These are phyloP conservation scores for Heterotis niloticus DNA, from an alignment of 2,113 vertebrate species.

Conservation along the genomic window DNA sequence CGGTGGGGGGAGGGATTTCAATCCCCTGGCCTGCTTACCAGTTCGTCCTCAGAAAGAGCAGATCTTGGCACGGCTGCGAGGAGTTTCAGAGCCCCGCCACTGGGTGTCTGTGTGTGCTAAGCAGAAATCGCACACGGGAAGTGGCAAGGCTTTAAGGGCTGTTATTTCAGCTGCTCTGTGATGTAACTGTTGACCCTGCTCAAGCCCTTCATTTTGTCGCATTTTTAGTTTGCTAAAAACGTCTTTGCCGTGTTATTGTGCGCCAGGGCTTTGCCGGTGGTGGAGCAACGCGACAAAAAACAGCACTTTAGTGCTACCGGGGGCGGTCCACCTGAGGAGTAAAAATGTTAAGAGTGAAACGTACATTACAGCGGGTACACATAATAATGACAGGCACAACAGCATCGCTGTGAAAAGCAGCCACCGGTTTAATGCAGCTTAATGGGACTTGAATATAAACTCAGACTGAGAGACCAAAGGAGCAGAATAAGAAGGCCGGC, in stretches of 20 bases:
- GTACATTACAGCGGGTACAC: not conserved
- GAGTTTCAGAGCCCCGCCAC: slow-evolving; percentile 32
- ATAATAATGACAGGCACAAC: not conserved
- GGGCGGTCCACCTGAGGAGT: not conserved
- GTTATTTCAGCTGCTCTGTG: slow-evolving; percentile 25
- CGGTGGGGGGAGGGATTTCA: not conserved
- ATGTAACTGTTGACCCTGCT: slow-evolving; percentile 6
- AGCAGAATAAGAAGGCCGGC: too few relatives aligned
- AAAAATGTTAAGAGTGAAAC: not conserved
- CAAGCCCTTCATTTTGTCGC: not conserved
- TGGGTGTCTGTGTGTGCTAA: slow-evolving; percentile 43
- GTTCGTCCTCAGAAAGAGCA: not conserved
- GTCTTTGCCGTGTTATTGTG: not conserved
- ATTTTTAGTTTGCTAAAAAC: slow-evolving; percentile 4
- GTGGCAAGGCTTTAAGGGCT: slow-evolving; percentile 37
- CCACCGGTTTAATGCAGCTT: too few relatives aligned
- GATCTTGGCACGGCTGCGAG: not conserved
- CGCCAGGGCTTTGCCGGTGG: not conserved
- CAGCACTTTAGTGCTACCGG: too few relatives aligned
- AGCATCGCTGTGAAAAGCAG: not conserved
- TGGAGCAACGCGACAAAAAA: too few relatives aligned
- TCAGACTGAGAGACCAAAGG: too few relatives aligned
- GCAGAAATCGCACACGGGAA: slow-evolving; percentile 13
- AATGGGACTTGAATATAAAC: too few relatives aligned
- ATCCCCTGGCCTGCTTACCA: not conserved